Conservation (phyloP, 2,888 invertebrate species). For the Acronicta psi region DNA sequence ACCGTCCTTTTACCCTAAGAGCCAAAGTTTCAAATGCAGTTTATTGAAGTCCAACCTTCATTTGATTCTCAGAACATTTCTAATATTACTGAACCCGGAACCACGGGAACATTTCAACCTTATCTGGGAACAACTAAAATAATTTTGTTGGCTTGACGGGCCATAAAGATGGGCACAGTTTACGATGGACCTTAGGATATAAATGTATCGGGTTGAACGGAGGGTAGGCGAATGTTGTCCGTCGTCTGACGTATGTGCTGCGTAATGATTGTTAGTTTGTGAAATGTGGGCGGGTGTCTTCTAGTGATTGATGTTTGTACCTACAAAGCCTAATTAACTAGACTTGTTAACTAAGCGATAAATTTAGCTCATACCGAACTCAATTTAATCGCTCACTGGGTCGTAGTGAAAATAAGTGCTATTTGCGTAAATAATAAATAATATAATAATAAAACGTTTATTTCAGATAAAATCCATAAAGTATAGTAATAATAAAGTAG, state of each 20-base stretch:
- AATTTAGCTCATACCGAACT: too few species aligned
- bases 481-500: too few species aligned
- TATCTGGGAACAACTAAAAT: conserved; percentile 59
- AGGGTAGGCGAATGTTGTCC: conserved; percentile 27
- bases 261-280: conserved; percentile 4
- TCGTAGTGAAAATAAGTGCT: neutral
- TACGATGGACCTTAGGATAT: conserved; percentile 51
- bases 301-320: neutral
- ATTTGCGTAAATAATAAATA: too few species aligned
- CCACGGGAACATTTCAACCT: conserved; percentile 45
- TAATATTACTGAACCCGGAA: conserved; percentile 27
- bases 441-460: too few species aligned
- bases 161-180: conserved; percentile 59
- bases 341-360: neutral
- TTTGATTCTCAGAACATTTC: conserved; percentile 29
- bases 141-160: conserved; percentile 57
- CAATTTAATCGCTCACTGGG: too few species aligned
- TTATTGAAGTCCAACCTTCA: conserved; percentile 25
- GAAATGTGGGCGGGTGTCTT: neutral
- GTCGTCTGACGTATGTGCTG: conserved; percentile 16
- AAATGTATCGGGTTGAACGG: conserved; percentile 43
- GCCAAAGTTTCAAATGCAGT: conserved; percentile 15
- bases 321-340: neutral
- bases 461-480: too few species aligned
- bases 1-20: neutral